Evolutionary conservation across 2,888 invertebrate species (phyloP).

Genomic region (Tipula confusa): DNA sequence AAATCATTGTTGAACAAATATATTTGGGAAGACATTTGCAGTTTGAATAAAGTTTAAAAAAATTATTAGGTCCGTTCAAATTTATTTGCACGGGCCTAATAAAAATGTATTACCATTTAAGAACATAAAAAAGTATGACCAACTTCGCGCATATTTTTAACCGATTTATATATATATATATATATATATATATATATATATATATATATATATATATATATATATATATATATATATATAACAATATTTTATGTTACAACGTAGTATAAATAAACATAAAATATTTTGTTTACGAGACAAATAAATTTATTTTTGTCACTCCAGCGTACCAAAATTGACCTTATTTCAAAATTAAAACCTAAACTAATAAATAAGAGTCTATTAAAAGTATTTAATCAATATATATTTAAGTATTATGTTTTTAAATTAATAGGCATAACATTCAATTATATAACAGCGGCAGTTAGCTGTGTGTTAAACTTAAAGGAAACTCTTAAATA

Average conservation of each 20-base stretch:
- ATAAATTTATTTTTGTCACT: neutral
- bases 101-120: too few relatives aligned
- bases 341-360: neutral
- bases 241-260: neutral
- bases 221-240: too few relatives aligned
- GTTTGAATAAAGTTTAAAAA: too few relatives aligned
- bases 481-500: neutral
- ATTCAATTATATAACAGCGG: neutral
- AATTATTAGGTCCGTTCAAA: too few relatives aligned
- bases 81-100: too few relatives aligned
- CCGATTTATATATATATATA: too few relatives aligned
- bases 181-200: too few relatives aligned
- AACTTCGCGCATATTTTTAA: too few relatives aligned
- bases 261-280: neutral
- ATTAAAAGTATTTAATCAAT: neutral
- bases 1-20: too few relatives aligned
- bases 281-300: neutral
- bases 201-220: too few relatives aligned
- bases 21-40: too few relatives aligned
- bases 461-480: neutral
- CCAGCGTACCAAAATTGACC: neutral
- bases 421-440: neutral
- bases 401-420: neutral
- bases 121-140: too few relatives aligned
- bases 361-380: neutral